Conservation (phyloP, 2,888 invertebrate genomes). For the Mesochorus sp. region DNA sequence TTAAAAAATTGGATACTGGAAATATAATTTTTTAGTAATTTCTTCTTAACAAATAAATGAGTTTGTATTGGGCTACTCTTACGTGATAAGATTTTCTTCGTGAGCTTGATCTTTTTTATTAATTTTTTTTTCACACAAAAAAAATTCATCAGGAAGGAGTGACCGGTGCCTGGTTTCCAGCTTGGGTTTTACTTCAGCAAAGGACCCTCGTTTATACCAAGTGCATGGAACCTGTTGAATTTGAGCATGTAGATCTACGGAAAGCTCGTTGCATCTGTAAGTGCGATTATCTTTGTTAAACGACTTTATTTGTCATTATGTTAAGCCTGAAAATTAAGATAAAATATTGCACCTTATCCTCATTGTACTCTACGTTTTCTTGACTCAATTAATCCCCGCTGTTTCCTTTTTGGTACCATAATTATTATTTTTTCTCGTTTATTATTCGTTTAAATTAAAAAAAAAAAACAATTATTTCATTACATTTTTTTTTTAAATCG, state of each 20-base stretch:
- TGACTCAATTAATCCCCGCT: no score
- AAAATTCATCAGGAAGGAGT: conserved; percentile 85
- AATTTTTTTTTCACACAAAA: conserved; percentile 55
- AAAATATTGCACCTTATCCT: no score
- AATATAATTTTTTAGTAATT: no score
- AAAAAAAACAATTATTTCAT: neutral
- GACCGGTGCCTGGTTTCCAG: conserved; percentile 89
- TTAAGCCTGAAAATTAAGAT: neutral
- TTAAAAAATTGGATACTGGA: no score
- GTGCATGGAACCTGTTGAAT: conserved; percentile 82
- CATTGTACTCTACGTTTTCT: no score
- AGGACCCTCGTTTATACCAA: conserved; percentile 85
- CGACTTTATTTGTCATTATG: neutral
- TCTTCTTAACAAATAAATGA: no score
- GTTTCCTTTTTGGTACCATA: no score
- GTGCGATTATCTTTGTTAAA: conserved; percentile 63
- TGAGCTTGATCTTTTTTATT: neutral
- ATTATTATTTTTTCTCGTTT: no score
- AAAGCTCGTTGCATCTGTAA: conserved; percentile 91
- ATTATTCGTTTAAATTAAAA: no score
- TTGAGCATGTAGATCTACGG: conserved; percentile 88
- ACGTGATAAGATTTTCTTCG: no score
- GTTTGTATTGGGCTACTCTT: no score
- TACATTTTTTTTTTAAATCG: neutral
- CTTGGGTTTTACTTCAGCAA: conserved; percentile 90